Percentiles rank a stretch among this genome's conserved stretches.
phyloP scores from a whole-genome alignment of 2,113 vertebrate species.

The Oenanthe melanoleuca region DNA sequence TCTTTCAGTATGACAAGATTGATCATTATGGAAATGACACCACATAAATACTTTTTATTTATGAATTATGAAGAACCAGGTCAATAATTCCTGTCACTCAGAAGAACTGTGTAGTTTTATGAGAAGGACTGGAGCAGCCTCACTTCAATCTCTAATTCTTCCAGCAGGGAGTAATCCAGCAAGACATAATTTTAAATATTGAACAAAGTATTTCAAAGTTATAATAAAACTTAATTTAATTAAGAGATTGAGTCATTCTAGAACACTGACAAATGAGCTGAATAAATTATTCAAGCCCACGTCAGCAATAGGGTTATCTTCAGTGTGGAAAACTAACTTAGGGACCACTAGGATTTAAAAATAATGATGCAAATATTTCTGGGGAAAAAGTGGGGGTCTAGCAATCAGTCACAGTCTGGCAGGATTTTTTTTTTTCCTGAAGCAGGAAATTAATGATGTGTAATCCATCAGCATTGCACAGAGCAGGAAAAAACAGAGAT shows the following conservation, averaged over 20 bases:
- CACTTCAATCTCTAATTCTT: background rate
- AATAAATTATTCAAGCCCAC: slow-evolving; percentile 15
- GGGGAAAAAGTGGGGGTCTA: background rate
- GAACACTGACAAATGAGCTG: slow-evolving; percentile 3
- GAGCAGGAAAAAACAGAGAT: background rate
- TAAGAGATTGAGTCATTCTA: slow-evolving; percentile 40
- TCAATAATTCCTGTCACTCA: background rate
- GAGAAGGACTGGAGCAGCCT: background rate
- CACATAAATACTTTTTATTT: background rate
- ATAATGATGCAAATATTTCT: background rate
- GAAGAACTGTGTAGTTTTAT: background rate
- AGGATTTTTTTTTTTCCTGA: background rate
- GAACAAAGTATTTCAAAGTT: slow-evolving; percentile 41
- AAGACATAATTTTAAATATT: slow-evolving; percentile 42
- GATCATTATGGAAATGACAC: background rate
- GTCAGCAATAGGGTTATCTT: background rate
- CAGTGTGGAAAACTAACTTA: background rate
- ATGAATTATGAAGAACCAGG: background rate
- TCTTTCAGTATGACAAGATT: background rate
- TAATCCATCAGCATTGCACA: background rate
- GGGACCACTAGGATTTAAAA: background rate
- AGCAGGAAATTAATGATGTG: background rate
- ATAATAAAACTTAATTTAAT: slow-evolving; percentile 30
- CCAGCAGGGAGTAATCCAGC: background rate
- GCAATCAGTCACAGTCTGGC: background rate